Evolutionary conservation across 2,113 vertebrate species (phyloP).

Genomic region (Scalopus aquaticus): DNA sequence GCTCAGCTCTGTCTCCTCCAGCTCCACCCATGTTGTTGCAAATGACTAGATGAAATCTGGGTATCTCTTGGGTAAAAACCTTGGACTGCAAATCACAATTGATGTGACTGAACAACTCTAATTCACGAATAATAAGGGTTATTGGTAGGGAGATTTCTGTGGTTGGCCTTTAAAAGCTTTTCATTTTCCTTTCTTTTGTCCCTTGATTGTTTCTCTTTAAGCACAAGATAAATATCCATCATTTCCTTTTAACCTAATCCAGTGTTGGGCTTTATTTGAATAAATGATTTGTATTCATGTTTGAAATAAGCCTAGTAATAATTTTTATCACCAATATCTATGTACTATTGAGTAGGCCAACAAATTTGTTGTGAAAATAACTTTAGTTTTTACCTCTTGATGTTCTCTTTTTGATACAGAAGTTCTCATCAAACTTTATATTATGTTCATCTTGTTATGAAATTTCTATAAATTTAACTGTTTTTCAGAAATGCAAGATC

Average conservation of each 20-base stretch:
- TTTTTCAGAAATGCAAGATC: background rate
- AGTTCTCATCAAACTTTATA: background rate
- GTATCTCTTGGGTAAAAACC: conserved; percentile 12
- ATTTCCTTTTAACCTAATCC: background rate
- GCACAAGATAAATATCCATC: background rate
- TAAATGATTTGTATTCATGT: background rate
- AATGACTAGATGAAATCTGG: background rate
- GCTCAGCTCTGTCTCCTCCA: no score
- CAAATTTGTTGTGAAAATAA: background rate
- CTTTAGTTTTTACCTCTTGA: background rate
- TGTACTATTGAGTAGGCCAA: background rate
- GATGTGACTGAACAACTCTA: background rate
- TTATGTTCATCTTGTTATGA: background rate
- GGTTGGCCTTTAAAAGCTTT: background rate
- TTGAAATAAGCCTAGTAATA: background rate
- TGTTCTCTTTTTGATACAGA: background rate
- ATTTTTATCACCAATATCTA: background rate
- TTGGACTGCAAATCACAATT: background rate
- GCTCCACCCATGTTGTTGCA: no score
- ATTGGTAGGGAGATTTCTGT: background rate
- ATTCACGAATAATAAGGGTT: conserved; percentile 8
- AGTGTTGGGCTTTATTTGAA: background rate
- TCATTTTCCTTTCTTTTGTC: background rate
- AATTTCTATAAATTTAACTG: background rate
- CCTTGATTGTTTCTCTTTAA: conserved; percentile 2